Base-by-base conservation (phyloP, 2,113 vertebrate genomes). In the Petrocephalus microphthalmus region DNA sequence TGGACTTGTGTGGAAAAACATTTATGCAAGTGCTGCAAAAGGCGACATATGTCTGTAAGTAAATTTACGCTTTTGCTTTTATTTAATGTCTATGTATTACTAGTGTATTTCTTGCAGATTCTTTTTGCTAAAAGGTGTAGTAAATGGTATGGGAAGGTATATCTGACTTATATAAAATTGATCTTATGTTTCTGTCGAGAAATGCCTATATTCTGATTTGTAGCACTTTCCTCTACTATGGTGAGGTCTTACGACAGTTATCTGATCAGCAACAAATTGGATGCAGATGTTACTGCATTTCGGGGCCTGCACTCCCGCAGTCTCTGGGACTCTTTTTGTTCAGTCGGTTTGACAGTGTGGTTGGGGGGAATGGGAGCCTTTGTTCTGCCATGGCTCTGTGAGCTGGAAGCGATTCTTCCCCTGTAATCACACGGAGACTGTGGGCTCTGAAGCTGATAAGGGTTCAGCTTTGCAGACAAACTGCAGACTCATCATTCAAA, bases 381-480 rank as follows among this genome's bases (percentile, higher is more conserved):
- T 19, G 11, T 25, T 47, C 17, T 47, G 81, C 8, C 2, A 3
- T 17, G 10, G 47, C 47, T 47, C 78, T 45, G 57, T 2, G 22
- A 10, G 57, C n/a, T n/a, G 4, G 25, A 67, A 67, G 60, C 60
- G 4, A n/a, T n/a, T 42, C 81, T 47, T 22, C 37, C 81, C 81
- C 81, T 83, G 47, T 47, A 83, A 83, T 83, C 82, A 52, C 49
- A 19, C 11, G 49, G 82, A 84, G 45, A 84, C 82, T 84, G 82
- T 84, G 45, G 82, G 45, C 82, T 84, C 47, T 11, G 8, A 15
- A 52, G 47, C 82, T 51, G 82, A 84, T 84, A 84, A 84, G 47
- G 20, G 20, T n/a, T 49, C 1, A 1, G 45, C n/a, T n/a, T 84
- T 84, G 11, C 82, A 52, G 82, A 25, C 45, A 29, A 29, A 29